Percentiles rank a stretch among this genome's conserved stretches.
Conservation (phyloP, 2,113 vertebrate species). For the Accipiter cooperii region DNA sequence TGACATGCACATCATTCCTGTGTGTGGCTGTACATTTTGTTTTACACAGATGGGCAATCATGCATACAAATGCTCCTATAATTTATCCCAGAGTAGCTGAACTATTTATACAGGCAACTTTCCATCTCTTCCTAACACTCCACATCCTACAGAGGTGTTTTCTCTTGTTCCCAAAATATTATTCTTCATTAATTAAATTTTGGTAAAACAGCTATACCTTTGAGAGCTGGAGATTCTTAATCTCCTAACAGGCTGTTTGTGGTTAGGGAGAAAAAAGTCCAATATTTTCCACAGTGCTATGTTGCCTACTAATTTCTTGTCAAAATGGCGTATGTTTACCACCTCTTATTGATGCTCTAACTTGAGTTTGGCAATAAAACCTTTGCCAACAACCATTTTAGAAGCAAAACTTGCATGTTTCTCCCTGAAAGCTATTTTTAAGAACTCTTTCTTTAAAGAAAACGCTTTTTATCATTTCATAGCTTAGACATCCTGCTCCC, state of each 20-base stretch:
- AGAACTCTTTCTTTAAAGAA: neutral
- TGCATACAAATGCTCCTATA: conserved; percentile 11
- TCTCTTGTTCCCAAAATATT: conserved; percentile 44
- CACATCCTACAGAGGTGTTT: conserved; percentile 18
- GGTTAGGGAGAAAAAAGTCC: neutral
- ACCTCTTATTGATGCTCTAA: neutral
- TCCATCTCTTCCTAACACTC: conserved; percentile 4
- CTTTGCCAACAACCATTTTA: neutral
- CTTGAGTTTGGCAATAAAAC: neutral
- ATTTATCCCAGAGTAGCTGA: neutral
- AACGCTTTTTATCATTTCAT: neutral
- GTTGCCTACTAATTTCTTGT: neutral
- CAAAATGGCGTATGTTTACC: neutral
- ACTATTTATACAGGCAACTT: conserved; percentile 18
- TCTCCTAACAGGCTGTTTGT: neutral
- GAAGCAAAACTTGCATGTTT: neutral
- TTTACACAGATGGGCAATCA: neutral
- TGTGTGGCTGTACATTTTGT: neutral
- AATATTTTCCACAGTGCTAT: neutral
- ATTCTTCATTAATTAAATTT: conserved; percentile 34
- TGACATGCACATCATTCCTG: neutral
- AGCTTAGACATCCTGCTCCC: neutral
- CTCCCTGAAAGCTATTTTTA: neutral
- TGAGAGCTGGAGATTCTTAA: neutral
- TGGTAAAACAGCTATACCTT: neutral